Evolutionary conservation across 2,113 vertebrate genomes (phyloP).

Genomic region (Promerops cafer): DNA sequence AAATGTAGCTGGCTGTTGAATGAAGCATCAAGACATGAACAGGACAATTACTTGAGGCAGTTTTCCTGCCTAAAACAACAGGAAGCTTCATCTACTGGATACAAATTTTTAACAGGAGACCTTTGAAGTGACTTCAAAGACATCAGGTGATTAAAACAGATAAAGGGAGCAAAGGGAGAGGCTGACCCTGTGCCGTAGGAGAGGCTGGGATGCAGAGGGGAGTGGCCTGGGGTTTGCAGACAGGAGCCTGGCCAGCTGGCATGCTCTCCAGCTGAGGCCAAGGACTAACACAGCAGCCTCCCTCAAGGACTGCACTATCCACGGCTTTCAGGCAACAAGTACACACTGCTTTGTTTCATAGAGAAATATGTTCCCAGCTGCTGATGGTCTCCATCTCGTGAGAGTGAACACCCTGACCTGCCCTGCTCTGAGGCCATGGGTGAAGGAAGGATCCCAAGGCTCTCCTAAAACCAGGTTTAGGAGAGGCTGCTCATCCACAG

Average conservation of each 20-base stretch:
- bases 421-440: accelerated
- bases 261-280: accelerated
- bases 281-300: not conserved
- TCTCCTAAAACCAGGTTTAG: not conserved
- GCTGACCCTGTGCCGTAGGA: not conserved
- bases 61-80: not conserved
- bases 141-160: not conserved
- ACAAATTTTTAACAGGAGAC: not conserved
- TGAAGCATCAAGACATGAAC: not conserved
- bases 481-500: not conserved
- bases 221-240: not conserved
- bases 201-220: not conserved
- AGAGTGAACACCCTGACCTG: not conserved
- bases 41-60: not conserved
- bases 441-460: not conserved
- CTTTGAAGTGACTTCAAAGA: constrained; percentile 43
- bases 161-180: not conserved
- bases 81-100: not conserved
- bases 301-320: not conserved
- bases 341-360: not conserved
- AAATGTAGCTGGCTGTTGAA: not conserved
- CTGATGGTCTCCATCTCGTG: accelerated
- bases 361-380: not conserved
- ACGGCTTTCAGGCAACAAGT: not conserved
- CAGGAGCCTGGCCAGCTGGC: not conserved